Base-by-base conservation (phyloP, 64 coral and sea anemone genomes). In the Astreopora myriophthalma region DNA sequence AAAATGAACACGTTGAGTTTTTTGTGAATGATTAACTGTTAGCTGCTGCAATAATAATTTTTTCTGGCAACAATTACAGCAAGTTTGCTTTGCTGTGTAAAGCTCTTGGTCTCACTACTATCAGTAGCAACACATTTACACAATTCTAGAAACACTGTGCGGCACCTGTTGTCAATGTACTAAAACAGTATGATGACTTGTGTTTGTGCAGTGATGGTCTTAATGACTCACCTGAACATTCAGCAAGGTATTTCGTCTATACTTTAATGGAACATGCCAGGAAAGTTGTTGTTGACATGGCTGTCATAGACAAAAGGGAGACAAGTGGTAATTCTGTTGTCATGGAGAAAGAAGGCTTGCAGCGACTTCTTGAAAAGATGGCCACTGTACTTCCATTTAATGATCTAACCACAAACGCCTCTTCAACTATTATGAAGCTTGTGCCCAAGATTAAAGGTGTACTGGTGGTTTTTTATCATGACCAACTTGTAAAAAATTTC, bases 391-490 rank as follows among this genome's bases (percentile, higher is more conserved):
- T 70, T 11, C 63, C 73, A 8, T 12, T 93, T 8, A 23, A 22
- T 87, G 84, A 93, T 27, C 39, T 93, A 16, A 16, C 29, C 6
- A 93, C 91, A 27, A 84, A 93, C 71, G 91, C 91, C 24, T 93
- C 91, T 24, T 28, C 83, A 24, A 69, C 84, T 0, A 71, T 93
- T 38, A 93, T 87, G 1, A 93, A 93, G 62, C 62, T 93, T 57
- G 84, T 93, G 25, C 22, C 40, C 3, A 58, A 93, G 12, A 57
- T 93, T 60, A 93, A 87, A 81, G 84, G 91, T 93, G 34, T 42
- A 12, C 11, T 42, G 1, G 16, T 60, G 39, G 5, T 42, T 7
- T 42, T 42, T 42, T n/a, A n/a, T n/a, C n/a, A n/a, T n/a, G n/a
- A n/a, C n/a, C n/a, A n/a, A n/a, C n/a, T n/a, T n/a, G n/a, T n/a